These are phyloP conservation scores for Scomber scombrus DNA, from an alignment of 2,113 vertebrate genomes.

Conservation along the genomic window DNA sequence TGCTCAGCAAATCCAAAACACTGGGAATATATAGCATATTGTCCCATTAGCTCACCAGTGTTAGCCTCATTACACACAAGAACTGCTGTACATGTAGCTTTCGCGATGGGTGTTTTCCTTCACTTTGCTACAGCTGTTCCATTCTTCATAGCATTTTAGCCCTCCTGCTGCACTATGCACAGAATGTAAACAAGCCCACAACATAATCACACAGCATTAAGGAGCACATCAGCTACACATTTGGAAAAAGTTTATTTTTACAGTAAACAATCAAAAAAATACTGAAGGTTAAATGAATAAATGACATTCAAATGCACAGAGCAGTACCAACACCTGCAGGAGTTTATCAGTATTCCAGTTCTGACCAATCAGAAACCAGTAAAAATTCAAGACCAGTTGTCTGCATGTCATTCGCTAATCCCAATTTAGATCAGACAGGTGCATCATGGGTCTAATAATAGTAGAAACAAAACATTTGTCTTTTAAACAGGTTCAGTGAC, in stretches of 20 bases:
- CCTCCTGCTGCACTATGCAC: not conserved
- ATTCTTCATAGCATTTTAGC: not conserved
- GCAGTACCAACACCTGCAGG: not conserved
- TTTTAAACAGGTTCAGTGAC: conserved; percentile 26
- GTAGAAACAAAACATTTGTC: not conserved
- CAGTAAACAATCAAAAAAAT: not conserved
- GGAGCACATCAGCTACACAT: not conserved
- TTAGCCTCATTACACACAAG: no score
- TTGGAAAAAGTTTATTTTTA: not conserved
- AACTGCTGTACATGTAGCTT: not conserved
- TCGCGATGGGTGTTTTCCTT: conserved; percentile 1
- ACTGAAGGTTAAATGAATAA: not conserved
- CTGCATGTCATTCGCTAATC: not conserved
- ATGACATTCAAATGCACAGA: not conserved
- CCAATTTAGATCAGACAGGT: conserved; percentile 3
- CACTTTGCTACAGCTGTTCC: not conserved
- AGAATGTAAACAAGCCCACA: not conserved
- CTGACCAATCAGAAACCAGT: conserved; percentile 23
- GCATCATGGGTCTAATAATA: not conserved
- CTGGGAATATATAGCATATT: no score
- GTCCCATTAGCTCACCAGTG: no score
- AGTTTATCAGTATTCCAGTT: not conserved
- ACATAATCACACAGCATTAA: not conserved
- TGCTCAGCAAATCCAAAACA: no score
- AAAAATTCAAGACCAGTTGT: not conserved